Evolutionary conservation across 2,888 invertebrate genomes (phyloP).

Genomic region (Himalopsyche japonica): DNA sequence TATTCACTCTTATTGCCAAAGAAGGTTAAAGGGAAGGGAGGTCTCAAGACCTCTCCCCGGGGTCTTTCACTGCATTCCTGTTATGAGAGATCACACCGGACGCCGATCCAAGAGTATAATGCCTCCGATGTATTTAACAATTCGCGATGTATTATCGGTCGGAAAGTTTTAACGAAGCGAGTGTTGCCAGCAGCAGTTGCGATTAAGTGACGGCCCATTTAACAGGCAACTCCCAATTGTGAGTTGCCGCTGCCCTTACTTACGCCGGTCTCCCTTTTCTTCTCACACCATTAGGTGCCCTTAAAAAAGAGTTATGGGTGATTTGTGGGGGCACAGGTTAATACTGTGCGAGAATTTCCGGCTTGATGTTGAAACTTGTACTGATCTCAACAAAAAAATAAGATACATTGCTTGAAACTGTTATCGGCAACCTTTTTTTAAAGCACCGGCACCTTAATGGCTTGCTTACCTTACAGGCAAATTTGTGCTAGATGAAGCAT

Average conservation of each 20-base stretch:
- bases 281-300: neutral
- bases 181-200: slow-evolving; percentile 34
- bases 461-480: no score
- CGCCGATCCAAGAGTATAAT: neutral
- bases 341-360: neutral
- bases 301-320: neutral
- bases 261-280: neutral
- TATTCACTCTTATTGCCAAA: no score
- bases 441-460: no score
- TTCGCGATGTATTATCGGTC: slow-evolving; percentile 28
- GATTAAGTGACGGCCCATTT: slow-evolving; percentile 35
- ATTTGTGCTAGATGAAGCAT: no score
- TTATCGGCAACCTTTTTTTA: no score
- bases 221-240: slow-evolving; percentile 18
- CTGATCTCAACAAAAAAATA: neutral
- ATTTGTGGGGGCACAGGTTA: neutral
- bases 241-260: neutral
- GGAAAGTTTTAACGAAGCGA: slow-evolving; percentile 36
- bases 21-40: no score
- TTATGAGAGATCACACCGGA: neutral
- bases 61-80: no score
- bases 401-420: no score
- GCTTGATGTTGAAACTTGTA: neutral
- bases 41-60: no score
- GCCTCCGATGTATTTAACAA: neutral